Percentiles rank a stretch among this genome's conserved stretches.
phyloP scores from a whole-genome alignment of 2,113 vertebrate species.

The Callocephalon fimbriatum region DNA sequence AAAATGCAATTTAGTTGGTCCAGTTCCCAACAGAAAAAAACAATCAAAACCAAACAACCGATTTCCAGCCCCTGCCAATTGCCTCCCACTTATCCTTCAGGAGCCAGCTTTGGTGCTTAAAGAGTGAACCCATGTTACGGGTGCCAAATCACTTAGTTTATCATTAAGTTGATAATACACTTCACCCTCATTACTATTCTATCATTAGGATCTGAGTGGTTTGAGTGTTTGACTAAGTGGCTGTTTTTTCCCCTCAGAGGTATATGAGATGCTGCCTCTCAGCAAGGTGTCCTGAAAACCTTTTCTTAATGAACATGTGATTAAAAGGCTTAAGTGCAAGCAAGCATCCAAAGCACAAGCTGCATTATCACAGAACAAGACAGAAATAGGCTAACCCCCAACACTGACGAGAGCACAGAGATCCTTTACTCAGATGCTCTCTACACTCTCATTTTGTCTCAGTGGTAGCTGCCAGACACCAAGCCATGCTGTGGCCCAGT shows the following conservation, averaged over 20 bases:
- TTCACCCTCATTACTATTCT: constrained; percentile 69
- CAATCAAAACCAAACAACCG: background rate
- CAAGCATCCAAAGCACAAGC: constrained; percentile 51
- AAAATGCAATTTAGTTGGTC: background rate
- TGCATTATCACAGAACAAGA: constrained; percentile 43
- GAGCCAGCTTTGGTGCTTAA: background rate
- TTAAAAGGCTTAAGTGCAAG: constrained; percentile 68
- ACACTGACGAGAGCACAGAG: background rate
- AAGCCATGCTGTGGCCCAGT: background rate
- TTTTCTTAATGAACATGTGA: constrained; percentile 73
- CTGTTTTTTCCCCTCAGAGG: constrained; percentile 32
- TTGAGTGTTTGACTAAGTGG: constrained; percentile 65
- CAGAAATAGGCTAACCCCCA: constrained; percentile 36
- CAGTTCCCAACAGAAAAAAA: background rate
- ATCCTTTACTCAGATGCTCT: constrained; percentile 6
- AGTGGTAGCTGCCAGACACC: background rate
- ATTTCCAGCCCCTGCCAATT: background rate
- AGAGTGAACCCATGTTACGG: background rate
- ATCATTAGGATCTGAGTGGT: constrained; percentile 60
- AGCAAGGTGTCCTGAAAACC: constrained; percentile 67
- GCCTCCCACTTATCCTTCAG: constrained; percentile 9
- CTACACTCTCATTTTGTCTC: background rate
- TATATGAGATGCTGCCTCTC: constrained; percentile 57
- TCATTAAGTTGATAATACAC: constrained; percentile 63
- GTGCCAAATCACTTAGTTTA: constrained; percentile 44